phyloP scores from a whole-genome alignment of 2,888 invertebrate species.

The Sipha maydis region DNA sequence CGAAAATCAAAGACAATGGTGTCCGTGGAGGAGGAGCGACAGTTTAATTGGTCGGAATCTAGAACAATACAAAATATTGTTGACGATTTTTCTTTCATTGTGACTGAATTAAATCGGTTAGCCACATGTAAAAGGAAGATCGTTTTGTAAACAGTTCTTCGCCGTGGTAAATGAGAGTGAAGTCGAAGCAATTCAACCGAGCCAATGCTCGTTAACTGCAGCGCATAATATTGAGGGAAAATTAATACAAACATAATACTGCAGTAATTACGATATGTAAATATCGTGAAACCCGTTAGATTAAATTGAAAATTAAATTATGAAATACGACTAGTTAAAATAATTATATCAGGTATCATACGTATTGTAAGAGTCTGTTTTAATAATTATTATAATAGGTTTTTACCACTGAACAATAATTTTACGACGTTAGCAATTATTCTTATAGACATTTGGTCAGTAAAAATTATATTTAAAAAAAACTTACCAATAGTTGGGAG shows the following conservation, averaged over 20 bases:
- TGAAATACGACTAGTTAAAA: no score
- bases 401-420: no score
- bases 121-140: slow-evolving; percentile 33
- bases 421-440: no score
- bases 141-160: not conserved
- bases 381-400: no score
- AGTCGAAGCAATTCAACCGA: slow-evolving; percentile 19
- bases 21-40: slow-evolving; percentile 22
- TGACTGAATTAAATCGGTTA: slow-evolving; percentile 15
- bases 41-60: slow-evolving; percentile 35
- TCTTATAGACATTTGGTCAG: no score
- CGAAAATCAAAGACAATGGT: slow-evolving; percentile 27
- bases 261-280: not conserved
- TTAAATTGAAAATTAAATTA: no score
- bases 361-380: no score
- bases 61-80: slow-evolving; percentile 44
- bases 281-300: not conserved
- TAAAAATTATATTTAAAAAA: no score
- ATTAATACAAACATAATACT: not conserved
- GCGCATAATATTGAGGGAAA: not conserved
- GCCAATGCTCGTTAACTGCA: not conserved
- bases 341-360: no score
- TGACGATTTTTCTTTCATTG: slow-evolving; percentile 42
- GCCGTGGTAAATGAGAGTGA: not conserved
- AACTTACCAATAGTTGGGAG: no score